A percentile compares a stretch with the other conserved stretches of the same genome.
Conservation (phyloP, 2,797 vertebrate genomes). For the Leptoclinus maculatus region DNA sequence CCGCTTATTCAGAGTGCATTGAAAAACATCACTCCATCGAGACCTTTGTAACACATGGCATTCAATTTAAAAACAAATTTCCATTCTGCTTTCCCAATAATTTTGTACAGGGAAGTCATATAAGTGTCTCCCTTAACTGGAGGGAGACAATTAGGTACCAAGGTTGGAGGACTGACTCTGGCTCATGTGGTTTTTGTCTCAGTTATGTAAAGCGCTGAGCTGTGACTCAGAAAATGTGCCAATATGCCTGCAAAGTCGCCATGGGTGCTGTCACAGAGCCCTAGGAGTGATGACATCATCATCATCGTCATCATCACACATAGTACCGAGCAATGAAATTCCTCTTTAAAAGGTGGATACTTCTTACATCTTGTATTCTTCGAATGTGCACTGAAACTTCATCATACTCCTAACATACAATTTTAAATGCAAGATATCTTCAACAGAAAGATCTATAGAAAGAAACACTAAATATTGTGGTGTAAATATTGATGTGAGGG, state of each 20-base stretch:
- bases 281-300: background rate
- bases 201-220: constrained; percentile 6
- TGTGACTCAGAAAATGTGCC: constrained; percentile 24
- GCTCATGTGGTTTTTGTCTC: background rate
- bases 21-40: constrained; percentile 27
- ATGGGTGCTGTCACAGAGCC: constrained; percentile 1
- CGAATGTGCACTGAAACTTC: background rate
- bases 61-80: background rate
- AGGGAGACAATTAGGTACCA: background rate
- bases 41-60: background rate
- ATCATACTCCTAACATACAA: background rate
- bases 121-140: background rate
- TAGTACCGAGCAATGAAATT: background rate
- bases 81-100: background rate
- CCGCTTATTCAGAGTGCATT: background rate
- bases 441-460: background rate
- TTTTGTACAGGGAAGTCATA: background rate
- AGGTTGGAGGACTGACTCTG: background rate
- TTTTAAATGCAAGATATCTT: background rate
- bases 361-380: background rate
- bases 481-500: background rate
- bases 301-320: background rate
- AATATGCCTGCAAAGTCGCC: background rate
- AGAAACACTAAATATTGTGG: background rate
- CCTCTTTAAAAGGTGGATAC: background rate